These are phyloP conservation scores for Chrysomallon squamiferum DNA, from an alignment of 1,140 invertebrate genomes.

Conservation along the genomic window DNA sequence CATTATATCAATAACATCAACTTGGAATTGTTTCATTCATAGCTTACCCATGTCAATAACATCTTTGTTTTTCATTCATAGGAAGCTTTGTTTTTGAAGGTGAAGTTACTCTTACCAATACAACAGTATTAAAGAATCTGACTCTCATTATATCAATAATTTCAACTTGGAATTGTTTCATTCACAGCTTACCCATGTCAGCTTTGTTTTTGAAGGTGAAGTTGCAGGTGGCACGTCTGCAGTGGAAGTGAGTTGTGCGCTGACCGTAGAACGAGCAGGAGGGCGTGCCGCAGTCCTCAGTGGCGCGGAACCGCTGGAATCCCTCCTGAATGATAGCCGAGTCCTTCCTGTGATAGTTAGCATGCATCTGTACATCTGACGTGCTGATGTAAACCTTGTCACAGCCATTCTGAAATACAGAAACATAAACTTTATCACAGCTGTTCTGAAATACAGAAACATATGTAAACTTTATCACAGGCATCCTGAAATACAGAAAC, in stretches of 20 bases:
- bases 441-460: too few relatives aligned
- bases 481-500: constrained; percentile 75
- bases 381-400: constrained; percentile 99
- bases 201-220: constrained; percentile 99
- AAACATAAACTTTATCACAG: not conserved
- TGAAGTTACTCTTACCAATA: too few relatives aligned
- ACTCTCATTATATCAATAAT: too few relatives aligned
- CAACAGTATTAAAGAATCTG: too few relatives aligned
- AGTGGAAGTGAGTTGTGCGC: constrained; percentile 97
- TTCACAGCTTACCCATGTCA: constrained; percentile 87
- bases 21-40: too few relatives aligned
- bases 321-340: constrained; percentile 97
- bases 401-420: constrained; percentile 82
- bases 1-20: too few relatives aligned
- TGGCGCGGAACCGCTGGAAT: constrained; percentile 88
- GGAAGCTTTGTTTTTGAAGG: too few relatives aligned
- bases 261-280: constrained; percentile 94
- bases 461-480: constrained; percentile 98
- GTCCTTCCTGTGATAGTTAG: constrained; percentile 97
- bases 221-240: constrained; percentile 84
- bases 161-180: too few relatives aligned
- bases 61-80: too few relatives aligned
- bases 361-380: constrained; percentile 99
- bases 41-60: too few relatives aligned
- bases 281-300: constrained; percentile 86